Evolutionary conservation across 2,113 vertebrate species (phyloP), one percentile per base, ranked within the genome.

Genomic region (Eira barbara): DNA sequence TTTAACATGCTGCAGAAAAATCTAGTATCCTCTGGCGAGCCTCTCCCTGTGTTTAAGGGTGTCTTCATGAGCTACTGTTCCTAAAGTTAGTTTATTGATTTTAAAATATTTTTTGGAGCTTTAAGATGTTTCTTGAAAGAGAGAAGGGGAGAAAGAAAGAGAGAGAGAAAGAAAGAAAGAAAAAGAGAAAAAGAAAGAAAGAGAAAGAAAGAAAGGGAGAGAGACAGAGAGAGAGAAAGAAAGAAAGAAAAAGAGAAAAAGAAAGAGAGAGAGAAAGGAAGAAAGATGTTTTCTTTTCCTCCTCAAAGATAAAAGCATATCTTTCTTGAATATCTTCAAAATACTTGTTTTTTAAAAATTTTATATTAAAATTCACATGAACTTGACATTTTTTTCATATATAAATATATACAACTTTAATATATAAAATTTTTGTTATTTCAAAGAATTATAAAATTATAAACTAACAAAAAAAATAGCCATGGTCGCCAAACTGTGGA

Each of bases 111-210:
- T 57, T 74, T 74, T 20, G 29, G 23, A 34, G 2, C 63, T 80
- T 65, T 61, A 45, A 18, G 49, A 11, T 55, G 34, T 34, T 13
- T 65, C n/a, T 90, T 39, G 3, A 34, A 59, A 23, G 13, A 31
- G 27, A 12, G 25, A 4, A 12, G 3, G 11, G 12, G 11, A 47
- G 47, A 47, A 10, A 47, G 47, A 47, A 12, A 47, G 49, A 15
- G 3, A 15, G 49, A 52, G 1, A 52, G 0, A 47, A 0, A 52
- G 1, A 52, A 3, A 2, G 1, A 63, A 5, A 13, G 4, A 5
- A 0, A 14, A 2, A 25, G 8, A 25, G 25, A 63, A 10, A 5
- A 29, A 29, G 27, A 31, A 2, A 12, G 0, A 29, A 2, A 59
- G 8, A 59, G 1, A 25, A 5, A 10, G 4, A 63, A 14, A 52